Conservation (phyloP, 2,113 vertebrate species). For the Macquaria australasica region DNA sequence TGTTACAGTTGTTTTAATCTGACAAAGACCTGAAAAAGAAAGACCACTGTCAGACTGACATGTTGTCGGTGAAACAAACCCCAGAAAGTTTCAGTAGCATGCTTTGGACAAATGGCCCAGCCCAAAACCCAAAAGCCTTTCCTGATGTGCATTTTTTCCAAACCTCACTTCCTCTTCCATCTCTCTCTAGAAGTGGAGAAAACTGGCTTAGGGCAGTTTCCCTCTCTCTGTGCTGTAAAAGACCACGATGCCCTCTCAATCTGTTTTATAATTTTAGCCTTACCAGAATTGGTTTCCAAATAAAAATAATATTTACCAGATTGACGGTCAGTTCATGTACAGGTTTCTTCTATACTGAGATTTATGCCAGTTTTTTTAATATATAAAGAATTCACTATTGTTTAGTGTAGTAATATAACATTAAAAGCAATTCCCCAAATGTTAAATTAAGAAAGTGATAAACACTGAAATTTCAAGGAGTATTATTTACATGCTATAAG, state of each 20-base stretch:
- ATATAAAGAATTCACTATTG: background rate
- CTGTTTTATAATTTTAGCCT: background rate
- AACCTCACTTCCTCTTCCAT: conserved; percentile 62
- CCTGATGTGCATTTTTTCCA: conserved; percentile 62
- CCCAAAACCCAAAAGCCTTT: conserved; percentile 64
- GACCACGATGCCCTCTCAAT: conserved; percentile 26
- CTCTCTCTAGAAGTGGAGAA: conserved; percentile 42
- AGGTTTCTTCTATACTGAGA: background rate
- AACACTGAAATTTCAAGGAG: conserved; percentile 27
- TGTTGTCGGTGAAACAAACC: conserved; percentile 25
- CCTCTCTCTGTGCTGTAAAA: conserved; percentile 24
- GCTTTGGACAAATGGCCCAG: conserved; percentile 42
- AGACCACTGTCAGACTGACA: conserved; percentile 14
- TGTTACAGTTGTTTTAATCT: background rate
- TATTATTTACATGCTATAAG: conserved; percentile 44
- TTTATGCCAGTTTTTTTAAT: background rate
- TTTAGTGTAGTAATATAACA: background rate
- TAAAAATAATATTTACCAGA: background rate
- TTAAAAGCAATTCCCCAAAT: background rate
- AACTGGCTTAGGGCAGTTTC: conserved; percentile 35
- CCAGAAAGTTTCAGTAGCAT: conserved; percentile 30
- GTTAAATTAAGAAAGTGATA: conserved; percentile 12
- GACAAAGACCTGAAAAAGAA: conserved; percentile 1
- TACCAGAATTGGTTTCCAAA: background rate
- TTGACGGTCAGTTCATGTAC: background rate